These are phyloP conservation scores for Leucozona laternaria DNA, from an alignment of 2,888 invertebrate genomes.

Conservation along the genomic window DNA sequence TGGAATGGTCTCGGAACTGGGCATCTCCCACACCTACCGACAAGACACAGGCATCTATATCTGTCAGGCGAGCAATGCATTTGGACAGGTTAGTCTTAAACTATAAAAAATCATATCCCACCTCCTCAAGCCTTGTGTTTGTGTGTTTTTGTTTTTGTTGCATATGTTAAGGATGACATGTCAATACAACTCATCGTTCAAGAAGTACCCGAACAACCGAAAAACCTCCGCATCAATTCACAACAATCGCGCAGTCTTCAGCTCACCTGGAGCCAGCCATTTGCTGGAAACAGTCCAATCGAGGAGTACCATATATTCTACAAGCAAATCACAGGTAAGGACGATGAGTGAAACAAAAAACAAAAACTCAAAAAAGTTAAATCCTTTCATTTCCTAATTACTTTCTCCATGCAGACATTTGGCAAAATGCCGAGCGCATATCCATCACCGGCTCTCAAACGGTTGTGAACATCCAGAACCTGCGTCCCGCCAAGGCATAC, in stretches of 20 bases:
- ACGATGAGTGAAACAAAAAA: conserved; percentile 13
- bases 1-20: conserved; percentile 93
- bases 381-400: conserved; percentile 65
- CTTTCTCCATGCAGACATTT: conserved; percentile 85
- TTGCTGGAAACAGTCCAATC: conserved; percentile 94
- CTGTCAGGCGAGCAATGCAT: conserved; percentile 94
- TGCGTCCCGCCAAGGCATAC: conserved; percentile 94
- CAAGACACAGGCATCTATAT: conserved; percentile 95
- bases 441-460: conserved; percentile 93
- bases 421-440: conserved; percentile 92
- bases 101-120: neutral
- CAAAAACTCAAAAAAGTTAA: neutral
- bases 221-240: conserved; percentile 92
- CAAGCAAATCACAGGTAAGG: conserved; percentile 88
- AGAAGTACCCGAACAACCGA: conserved; percentile 95
- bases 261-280: conserved; percentile 95
- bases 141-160: neutral
- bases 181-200: conserved; percentile 95
- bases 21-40: conserved; percentile 92
- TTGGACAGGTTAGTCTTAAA: conserved; percentile 89
- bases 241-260: conserved; percentile 93
- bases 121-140: neutral
- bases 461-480: conserved; percentile 90
- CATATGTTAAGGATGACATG: conserved; percentile 88
- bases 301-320: conserved; percentile 95